Conservation (phyloP, 2,113 vertebrate genomes). For the Macaca mulatta region DNA sequence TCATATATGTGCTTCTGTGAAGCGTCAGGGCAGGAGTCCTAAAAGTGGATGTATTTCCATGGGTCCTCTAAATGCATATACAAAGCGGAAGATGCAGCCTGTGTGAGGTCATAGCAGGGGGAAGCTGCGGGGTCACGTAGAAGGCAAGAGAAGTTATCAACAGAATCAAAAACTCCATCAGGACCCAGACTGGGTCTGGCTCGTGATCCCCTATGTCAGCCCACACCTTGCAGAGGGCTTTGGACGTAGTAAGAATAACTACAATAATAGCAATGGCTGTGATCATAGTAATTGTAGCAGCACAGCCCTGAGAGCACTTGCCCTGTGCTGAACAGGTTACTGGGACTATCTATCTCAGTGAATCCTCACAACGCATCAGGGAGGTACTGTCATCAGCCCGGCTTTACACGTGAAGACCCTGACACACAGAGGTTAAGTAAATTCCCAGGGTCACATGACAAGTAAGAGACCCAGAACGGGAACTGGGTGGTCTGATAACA, state of each 20-base stretch:
- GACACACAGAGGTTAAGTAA: neutral
- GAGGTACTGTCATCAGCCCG: neutral
- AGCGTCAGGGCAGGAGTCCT: neutral
- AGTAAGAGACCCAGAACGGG: too few species aligned
- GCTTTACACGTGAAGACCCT: rapidly evolving
- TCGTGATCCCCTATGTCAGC: rapidly evolving
- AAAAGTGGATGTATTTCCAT: neutral
- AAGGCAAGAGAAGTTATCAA: rapidly evolving
- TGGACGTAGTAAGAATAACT: rapidly evolving
- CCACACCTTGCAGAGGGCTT: too few species aligned
- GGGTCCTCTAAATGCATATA: neutral
- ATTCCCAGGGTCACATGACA: neutral
- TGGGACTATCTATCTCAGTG: neutral
- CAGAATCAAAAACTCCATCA: rapidly evolving
- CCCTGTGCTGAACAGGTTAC: too few species aligned
- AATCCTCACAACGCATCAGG: neutral
- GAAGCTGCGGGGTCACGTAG: rapidly evolving
- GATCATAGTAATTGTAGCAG: rapidly evolving
- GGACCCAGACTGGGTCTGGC: neutral
- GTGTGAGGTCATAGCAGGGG: rapidly evolving
- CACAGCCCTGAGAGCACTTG: too few species aligned
- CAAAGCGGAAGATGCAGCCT: rapidly evolving
- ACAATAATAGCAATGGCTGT: rapidly evolving
- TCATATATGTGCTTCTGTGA: rapidly evolving
- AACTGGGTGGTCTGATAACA: rapidly evolving